Evolutionary conservation across 2,797 vertebrate species (phyloP).

Genomic region (Artibeus jamaicensis): DNA sequence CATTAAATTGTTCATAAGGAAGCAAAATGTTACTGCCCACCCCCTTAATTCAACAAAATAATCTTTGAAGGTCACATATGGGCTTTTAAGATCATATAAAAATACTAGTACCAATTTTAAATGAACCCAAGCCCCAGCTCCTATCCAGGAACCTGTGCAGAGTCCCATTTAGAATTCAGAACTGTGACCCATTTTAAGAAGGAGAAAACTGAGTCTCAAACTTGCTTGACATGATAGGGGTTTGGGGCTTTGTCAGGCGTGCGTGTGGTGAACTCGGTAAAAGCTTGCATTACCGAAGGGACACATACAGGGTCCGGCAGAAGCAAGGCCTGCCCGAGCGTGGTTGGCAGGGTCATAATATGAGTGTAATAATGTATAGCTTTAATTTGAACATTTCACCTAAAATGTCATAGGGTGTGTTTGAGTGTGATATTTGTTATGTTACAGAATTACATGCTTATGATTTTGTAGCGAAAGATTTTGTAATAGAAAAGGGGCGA

Average conservation of each 20-base stretch:
- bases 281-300: background rate
- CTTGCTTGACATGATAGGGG: background rate
- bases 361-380: no score
- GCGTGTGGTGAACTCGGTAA: fast-evolving
- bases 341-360: no score
- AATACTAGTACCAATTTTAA: background rate
- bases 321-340: no score
- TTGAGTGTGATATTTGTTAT: no score
- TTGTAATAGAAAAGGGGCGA: no score
- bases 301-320: no score
- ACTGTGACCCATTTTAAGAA: no score
- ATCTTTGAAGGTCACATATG: background rate
- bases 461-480: no score
- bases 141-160: no score
- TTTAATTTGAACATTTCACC: no score
- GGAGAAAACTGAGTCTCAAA: background rate
- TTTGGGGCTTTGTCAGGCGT: background rate
- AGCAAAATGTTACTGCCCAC: background rate
- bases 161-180: background rate
- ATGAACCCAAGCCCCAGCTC: background rate
- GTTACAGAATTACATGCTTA: no score
- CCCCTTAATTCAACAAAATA: background rate
- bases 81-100: background rate
- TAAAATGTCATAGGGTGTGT: no score
- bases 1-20: background rate